Percentiles rank a stretch among this genome's conserved stretches.
Conservation (phyloP, 1,140 invertebrate species). For the Leucophenga varia region DNA sequence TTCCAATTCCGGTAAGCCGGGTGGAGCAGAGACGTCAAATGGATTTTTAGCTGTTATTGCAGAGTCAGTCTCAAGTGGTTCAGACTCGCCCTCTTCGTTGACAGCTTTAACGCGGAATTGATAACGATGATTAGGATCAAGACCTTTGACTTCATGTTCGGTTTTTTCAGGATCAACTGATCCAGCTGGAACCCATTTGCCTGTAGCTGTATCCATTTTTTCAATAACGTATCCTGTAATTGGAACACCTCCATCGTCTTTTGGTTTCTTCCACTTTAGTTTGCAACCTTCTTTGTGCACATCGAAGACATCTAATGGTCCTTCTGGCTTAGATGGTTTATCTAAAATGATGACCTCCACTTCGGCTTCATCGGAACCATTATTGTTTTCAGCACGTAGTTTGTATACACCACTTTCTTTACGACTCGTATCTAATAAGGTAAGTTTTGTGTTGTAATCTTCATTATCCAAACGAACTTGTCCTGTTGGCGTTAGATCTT, state of each 20-base stretch:
- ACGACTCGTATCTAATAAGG: constrained; percentile 76
- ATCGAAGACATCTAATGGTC: constrained; percentile 88
- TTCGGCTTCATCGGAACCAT: constrained; percentile 90
- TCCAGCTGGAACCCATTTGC: constrained; percentile 85
- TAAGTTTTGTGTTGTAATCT: constrained; percentile 89
- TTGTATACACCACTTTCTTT: constrained; percentile 89
- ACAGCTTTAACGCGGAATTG: constrained; percentile 93
- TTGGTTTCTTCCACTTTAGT: constrained; percentile 92
- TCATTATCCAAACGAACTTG: constrained; percentile 83
- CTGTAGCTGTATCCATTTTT: constrained; percentile 86
- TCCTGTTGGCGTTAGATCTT: constrained; percentile 49
- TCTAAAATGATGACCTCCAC: constrained; percentile 92
- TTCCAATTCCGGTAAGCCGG: constrained; percentile 88
- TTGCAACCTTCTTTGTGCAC: constrained; percentile 95
- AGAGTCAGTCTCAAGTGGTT: constrained; percentile 85
- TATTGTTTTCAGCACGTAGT: constrained; percentile 87
- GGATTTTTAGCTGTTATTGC: constrained; percentile 94
- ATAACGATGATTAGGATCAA: constrained; percentile 91
- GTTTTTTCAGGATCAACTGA: constrained; percentile 85
- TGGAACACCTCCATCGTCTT: constrained; percentile 92
- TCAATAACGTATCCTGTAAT: constrained; percentile 88
- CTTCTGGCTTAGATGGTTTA: constrained; percentile 92
- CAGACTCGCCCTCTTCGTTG: constrained; percentile 95
- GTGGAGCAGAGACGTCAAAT: constrained; percentile 85
- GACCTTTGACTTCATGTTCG: constrained; percentile 81